These are phyloP conservation scores for Hippasteria phrygiana DNA, from an alignment of 53 echinoderm and acorn worm species.

Conservation along the genomic window DNA sequence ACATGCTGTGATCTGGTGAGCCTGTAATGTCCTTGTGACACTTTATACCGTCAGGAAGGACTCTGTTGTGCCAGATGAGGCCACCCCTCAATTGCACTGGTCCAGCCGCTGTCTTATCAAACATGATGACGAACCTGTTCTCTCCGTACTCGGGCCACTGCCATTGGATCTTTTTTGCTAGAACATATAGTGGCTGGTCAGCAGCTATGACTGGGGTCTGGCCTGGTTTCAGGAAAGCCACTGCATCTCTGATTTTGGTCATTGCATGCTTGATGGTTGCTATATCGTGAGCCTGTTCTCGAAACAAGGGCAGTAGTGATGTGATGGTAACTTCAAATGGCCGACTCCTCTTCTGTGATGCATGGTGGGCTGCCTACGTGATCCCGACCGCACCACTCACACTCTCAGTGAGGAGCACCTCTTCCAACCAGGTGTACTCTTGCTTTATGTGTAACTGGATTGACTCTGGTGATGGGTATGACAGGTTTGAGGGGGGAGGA, in stretches of 20 bases:
- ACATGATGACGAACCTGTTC: conserved; percentile 40
- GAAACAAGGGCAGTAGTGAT: conserved; percentile 33
- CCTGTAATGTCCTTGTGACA: conserved; percentile 38
- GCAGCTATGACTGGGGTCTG: conserved; percentile 42
- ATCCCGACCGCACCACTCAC: too few relatives aligned
- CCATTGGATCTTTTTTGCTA: conserved; percentile 30
- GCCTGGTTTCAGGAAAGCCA: conserved; percentile 11
- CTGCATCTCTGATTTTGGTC: conserved; percentile 36
- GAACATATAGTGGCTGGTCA: conserved; percentile 54
- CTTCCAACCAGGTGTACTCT: too few relatives aligned
- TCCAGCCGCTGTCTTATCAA: conserved; percentile 43
- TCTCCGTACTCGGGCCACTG: conserved; percentile 23
- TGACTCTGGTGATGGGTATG: too few relatives aligned
- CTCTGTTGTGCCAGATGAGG: conserved; percentile 51
- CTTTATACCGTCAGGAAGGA: conserved; percentile 3
- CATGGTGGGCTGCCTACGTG: conserved; percentile 54
- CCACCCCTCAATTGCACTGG: conserved; percentile 27
- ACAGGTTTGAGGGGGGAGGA: too few relatives aligned
- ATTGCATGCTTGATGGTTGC: conserved; percentile 62
- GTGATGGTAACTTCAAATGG: background rate
- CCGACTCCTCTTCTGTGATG: conserved; percentile 8
- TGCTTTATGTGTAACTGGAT: too few relatives aligned
- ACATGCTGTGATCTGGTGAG: conserved; percentile 43
- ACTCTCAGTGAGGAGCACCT: too few relatives aligned
- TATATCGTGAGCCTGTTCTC: background rate